Percentiles rank a stretch among this genome's conserved stretches.
These are phyloP conservation scores for Limonius californicus DNA, from an alignment of 1,140 invertebrate genomes.

Conservation along the genomic window DNA sequence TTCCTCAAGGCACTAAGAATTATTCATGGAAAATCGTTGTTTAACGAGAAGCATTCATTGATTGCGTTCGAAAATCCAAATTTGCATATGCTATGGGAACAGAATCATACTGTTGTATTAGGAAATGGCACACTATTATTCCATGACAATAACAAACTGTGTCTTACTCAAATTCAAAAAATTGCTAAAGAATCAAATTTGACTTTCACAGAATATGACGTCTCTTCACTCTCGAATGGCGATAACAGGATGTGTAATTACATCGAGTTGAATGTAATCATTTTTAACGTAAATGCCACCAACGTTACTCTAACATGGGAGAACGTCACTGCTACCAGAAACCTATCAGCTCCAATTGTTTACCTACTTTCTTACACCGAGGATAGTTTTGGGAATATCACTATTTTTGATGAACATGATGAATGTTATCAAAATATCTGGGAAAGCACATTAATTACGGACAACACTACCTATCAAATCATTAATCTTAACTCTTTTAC, in stretches of 20 bases:
- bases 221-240: constrained; percentile 66
- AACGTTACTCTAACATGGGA: constrained; percentile 54
- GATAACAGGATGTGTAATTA: constrained; percentile 78
- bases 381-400: constrained; percentile 57
- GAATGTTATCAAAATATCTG: constrained; percentile 58
- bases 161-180: constrained; percentile 60
- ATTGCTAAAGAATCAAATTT: constrained; percentile 50
- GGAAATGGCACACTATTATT: constrained; percentile 55
- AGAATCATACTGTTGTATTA: constrained; percentile 44
- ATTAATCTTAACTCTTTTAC: constrained; percentile 58
- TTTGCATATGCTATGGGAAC: constrained; percentile 60
- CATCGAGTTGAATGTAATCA: constrained; percentile 45
- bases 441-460: constrained; percentile 27
- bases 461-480: constrained; percentile 37
- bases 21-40: constrained; percentile 46
- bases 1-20: constrained; percentile 69
- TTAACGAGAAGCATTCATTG: constrained; percentile 60
- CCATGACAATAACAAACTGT: constrained; percentile 74
- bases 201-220: constrained; percentile 35
- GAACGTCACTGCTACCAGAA: too few species aligned
- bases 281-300: constrained; percentile 33
- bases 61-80: constrained; percentile 70
- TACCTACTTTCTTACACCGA: constrained; percentile 63
- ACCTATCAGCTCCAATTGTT: constrained; percentile 72
- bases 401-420: constrained; percentile 63